Conservation (phyloP, 2,797 vertebrate species). For the Delichon dasypus region DNA sequence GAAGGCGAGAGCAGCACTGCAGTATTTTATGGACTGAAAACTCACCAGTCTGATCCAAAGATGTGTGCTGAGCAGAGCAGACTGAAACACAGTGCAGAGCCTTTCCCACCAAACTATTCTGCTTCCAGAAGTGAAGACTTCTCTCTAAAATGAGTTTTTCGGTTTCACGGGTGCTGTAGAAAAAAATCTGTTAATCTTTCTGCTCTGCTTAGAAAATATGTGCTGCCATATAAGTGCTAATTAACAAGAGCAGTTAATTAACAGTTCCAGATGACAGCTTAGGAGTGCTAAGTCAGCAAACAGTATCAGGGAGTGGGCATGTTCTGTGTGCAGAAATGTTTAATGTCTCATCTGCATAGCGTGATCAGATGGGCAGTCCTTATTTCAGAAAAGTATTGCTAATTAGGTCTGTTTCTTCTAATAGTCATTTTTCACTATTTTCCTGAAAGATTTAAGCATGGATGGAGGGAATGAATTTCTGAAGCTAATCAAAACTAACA, state of each 20-base stretch:
- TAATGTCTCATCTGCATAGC: not conserved
- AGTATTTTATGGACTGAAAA: not conserved
- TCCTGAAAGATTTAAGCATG: not conserved
- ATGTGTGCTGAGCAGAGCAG: not conserved
- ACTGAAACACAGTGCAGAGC: not conserved
- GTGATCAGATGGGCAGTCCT: not conserved
- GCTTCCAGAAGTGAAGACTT: not conserved
- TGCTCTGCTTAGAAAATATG: not conserved
- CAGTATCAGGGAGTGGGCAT: not conserved
- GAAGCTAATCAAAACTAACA: slow-evolving; percentile 59
- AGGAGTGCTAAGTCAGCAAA: not conserved
- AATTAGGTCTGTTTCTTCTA: not conserved
- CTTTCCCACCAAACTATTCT: not conserved
- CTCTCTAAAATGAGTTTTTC: not conserved
- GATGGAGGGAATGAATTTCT: not conserved
- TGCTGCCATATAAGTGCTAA: not conserved
- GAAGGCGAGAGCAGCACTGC: not conserved
- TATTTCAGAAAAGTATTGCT: not conserved
- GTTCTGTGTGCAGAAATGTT: not conserved
- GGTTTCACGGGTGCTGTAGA: not conserved
- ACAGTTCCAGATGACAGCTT: not conserved
- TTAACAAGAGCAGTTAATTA: not conserved
- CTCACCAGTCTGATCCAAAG: not conserved
- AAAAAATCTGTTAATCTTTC: not conserved
- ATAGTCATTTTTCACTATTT: not conserved